Percentiles rank a stretch among this genome's conserved stretches.
phyloP scores from a whole-genome alignment of 2,113 vertebrate genomes.

The Pitta sordida region DNA sequence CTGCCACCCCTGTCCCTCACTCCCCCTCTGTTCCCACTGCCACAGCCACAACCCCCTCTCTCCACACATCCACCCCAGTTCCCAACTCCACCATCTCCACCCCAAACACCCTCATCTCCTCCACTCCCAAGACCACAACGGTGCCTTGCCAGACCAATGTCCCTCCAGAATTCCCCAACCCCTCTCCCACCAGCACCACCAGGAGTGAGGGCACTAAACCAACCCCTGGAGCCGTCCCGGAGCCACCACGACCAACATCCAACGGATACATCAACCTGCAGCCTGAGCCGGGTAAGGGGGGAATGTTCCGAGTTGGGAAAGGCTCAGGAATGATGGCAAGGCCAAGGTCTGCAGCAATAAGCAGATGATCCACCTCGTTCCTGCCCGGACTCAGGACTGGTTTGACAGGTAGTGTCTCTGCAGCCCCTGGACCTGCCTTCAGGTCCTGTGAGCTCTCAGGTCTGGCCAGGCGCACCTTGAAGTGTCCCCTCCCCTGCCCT shows the following conservation, averaged over 20 bases:
- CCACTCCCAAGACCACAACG: not conserved
- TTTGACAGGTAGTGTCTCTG: accelerated
- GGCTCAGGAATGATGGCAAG: accelerated
- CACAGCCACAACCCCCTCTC: not conserved
- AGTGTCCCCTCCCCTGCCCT: accelerated
- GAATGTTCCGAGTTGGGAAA: accelerated
- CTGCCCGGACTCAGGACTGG: not conserved
- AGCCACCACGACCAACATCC: not conserved
- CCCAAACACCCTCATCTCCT: not conserved
- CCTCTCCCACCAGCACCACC: not conserved
- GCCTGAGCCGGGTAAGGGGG: not conserved
- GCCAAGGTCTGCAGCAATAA: not conserved
- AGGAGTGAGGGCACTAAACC: not conserved
- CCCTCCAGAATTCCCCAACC: accelerated
- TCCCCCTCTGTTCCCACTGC: not conserved
- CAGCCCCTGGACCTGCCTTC: not conserved
- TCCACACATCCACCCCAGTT: not conserved
- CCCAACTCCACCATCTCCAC: not conserved
- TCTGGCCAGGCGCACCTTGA: not conserved
- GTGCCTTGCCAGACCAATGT: not conserved
- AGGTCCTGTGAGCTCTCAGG: accelerated
- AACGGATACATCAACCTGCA: not conserved
- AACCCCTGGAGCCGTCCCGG: accelerated
- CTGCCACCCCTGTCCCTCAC: not conserved
- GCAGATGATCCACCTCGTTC: not conserved